Evolutionary conservation across 1,140 invertebrate genomes (phyloP).

Genomic region (Meloidogyne chitwoodi): DNA sequence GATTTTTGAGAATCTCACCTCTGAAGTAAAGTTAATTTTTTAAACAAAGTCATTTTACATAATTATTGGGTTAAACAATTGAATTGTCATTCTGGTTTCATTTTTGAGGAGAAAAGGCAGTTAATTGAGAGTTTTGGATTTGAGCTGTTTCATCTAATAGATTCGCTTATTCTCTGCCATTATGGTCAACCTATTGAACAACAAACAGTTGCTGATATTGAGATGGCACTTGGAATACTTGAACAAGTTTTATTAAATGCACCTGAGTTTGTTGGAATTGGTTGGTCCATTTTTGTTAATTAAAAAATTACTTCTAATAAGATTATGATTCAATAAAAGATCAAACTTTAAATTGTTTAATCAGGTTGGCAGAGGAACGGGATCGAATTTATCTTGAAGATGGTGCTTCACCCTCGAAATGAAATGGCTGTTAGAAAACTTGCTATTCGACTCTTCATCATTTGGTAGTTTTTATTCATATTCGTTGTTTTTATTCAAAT

Average conservation of each 20-base stretch:
- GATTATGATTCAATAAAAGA: neutral
- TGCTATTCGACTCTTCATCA: conserved; percentile 53
- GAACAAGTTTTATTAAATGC: conserved; percentile 53
- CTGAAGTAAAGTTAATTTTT: conserved; percentile 32
- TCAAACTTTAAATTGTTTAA: neutral
- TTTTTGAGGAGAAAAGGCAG: conserved; percentile 55
- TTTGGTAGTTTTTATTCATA: conserved; percentile 34
- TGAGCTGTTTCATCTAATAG: conserved; percentile 56
- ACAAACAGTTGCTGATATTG: conserved; percentile 45
- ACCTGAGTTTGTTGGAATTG: conserved; percentile 55
- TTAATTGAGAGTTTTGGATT: conserved; percentile 55
- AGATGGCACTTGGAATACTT: conserved; percentile 55
- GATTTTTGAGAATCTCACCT: conserved; percentile 43
- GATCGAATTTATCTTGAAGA: conserved; percentile 54
- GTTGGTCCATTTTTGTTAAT: too few relatives aligned
- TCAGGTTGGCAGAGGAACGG: conserved; percentile 57
- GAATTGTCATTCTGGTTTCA: conserved; percentile 1
- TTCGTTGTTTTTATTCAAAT: neutral
- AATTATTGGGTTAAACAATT: neutral
- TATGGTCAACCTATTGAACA: conserved; percentile 34
- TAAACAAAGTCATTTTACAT: too few relatives aligned
- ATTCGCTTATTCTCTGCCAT: conserved; percentile 45
- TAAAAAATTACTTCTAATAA: too few relatives aligned
- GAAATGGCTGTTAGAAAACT: conserved; percentile 51
- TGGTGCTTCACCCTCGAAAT: conserved; percentile 49